Percentiles rank a stretch among this genome's conserved stretches.
Evolutionary conservation across 23 tunicate species (phyloP).

Genomic region (Styela plicata): DNA sequence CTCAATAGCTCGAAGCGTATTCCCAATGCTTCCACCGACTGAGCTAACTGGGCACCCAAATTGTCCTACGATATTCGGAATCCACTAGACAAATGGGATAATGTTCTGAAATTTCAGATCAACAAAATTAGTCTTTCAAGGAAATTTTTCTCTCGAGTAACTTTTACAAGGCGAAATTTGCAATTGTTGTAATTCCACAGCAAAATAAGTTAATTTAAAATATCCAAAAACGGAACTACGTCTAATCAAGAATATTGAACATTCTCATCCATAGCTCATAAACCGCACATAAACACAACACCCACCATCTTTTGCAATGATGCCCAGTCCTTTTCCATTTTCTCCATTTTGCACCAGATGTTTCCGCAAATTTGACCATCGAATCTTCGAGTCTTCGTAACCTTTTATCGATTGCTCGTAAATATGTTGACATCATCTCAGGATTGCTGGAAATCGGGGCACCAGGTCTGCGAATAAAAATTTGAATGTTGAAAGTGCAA

Average conservation of each 20-base stretch:
- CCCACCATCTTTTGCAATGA: slow-evolving; percentile 4
- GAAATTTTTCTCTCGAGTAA: too few relatives aligned
- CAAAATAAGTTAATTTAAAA: too few relatives aligned
- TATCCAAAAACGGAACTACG: not conserved
- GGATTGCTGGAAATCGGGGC: slow-evolving; percentile 20
- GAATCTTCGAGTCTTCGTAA: slow-evolving; percentile 21
- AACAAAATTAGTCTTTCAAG: too few relatives aligned
- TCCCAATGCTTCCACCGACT: too few relatives aligned
- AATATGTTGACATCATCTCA: slow-evolving; percentile 14
- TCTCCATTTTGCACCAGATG: slow-evolving; percentile 5
- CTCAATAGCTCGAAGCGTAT: too few relatives aligned
- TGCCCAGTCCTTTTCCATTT: slow-evolving; percentile 19
- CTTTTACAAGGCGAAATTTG: too few relatives aligned
- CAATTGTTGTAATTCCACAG: too few relatives aligned
- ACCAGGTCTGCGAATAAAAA: slow-evolving; percentile 22
- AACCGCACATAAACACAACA: not conserved
- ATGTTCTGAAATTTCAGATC: too few relatives aligned
- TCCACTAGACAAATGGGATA: too few relatives aligned
- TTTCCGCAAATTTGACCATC: slow-evolving; percentile 11
- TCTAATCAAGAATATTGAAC: not conserved
- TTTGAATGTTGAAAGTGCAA: too few relatives aligned
- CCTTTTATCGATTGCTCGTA: slow-evolving; percentile 30
- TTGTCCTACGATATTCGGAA: too few relatives aligned
- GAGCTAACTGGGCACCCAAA: too few relatives aligned
- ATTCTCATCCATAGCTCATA: not conserved